Percentiles rank a stretch among this genome's conserved stretches.
Evolutionary conservation across 2,113 vertebrate species (phyloP).

Genomic region (Chionodraco myersi): DNA sequence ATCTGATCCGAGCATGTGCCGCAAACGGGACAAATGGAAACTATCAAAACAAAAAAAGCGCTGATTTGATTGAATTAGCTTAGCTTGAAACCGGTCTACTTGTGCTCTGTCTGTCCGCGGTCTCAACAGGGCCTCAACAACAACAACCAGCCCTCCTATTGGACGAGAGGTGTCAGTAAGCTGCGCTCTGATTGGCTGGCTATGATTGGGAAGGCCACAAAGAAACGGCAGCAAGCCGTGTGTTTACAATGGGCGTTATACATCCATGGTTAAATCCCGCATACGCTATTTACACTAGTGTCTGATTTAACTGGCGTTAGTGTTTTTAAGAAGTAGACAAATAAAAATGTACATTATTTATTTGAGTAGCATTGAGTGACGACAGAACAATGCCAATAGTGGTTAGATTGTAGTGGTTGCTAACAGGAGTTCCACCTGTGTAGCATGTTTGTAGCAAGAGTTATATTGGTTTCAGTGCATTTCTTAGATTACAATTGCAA

Average conservation of each 20-base stretch:
- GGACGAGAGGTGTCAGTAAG: constrained; percentile 35
- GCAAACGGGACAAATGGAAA: background rate
- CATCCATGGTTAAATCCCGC: background rate
- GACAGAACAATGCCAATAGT: constrained; percentile 6
- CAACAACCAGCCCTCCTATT: constrained; percentile 48
- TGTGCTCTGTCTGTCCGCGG: constrained; percentile 68
- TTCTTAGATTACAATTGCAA: too few relatives aligned
- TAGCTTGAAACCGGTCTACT: constrained; percentile 75
- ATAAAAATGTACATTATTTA: background rate
- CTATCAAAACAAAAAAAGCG: constrained; percentile 1
- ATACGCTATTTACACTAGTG: background rate
- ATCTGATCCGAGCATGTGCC: background rate
- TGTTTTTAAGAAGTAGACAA: background rate
- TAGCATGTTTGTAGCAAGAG: background rate
- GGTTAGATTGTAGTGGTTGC: background rate
- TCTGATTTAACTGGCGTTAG: accelerated
- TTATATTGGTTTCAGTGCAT: background rate
- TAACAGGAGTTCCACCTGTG: background rate
- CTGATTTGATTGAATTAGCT: constrained; percentile 64
- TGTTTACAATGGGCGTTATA: constrained; percentile 14
- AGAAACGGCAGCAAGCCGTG: constrained; percentile 52
- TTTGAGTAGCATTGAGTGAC: background rate
- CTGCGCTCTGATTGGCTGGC: constrained; percentile 62
- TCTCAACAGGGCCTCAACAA: constrained; percentile 50
- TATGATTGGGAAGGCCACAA: constrained; percentile 71